A percentile compares a stretch with the other conserved stretches of the same genome.
Conservation (phyloP, 2,113 vertebrate species). For the Lampris incognitus region DNA sequence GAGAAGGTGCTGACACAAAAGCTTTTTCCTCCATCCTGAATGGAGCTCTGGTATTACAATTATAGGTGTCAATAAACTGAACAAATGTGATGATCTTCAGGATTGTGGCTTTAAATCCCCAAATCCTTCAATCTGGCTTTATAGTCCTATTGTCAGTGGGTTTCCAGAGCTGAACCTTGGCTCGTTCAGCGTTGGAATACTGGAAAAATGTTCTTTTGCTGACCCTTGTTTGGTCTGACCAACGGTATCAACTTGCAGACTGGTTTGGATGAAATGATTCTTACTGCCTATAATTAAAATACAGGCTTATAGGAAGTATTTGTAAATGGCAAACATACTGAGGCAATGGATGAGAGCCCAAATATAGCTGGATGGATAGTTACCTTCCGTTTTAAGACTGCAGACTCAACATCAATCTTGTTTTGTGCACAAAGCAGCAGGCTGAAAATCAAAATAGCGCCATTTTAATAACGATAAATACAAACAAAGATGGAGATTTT, state of each 20-base stretch:
- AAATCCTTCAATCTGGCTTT: too few relatives aligned
- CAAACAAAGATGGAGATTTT: background rate
- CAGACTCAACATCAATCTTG: conserved; percentile 24
- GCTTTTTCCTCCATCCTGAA: too few relatives aligned
- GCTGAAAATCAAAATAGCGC: conserved; percentile 55
- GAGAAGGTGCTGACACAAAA: too few relatives aligned
- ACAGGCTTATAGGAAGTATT: background rate
- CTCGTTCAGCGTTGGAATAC: background rate
- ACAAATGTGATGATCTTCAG: too few relatives aligned
- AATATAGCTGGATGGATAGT: background rate
- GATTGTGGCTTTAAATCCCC: too few relatives aligned
- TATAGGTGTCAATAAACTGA: too few relatives aligned
- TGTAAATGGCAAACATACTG: background rate
- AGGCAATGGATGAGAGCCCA: background rate
- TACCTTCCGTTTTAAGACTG: conserved; percentile 46
- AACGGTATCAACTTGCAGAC: conserved; percentile 2
- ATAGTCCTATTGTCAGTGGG: background rate
- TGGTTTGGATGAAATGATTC: background rate
- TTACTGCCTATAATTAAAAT: conserved; percentile 6
- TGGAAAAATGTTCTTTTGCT: too few relatives aligned
- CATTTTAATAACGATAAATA: conserved; percentile 1
- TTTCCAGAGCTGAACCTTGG: background rate
- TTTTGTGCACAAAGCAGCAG: background rate
- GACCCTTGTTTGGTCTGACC: background rate
- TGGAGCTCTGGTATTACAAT: too few relatives aligned